Base-by-base conservation (phyloP, 2,797 vertebrate genomes). In the Stomatorhinus walkeri region DNA sequence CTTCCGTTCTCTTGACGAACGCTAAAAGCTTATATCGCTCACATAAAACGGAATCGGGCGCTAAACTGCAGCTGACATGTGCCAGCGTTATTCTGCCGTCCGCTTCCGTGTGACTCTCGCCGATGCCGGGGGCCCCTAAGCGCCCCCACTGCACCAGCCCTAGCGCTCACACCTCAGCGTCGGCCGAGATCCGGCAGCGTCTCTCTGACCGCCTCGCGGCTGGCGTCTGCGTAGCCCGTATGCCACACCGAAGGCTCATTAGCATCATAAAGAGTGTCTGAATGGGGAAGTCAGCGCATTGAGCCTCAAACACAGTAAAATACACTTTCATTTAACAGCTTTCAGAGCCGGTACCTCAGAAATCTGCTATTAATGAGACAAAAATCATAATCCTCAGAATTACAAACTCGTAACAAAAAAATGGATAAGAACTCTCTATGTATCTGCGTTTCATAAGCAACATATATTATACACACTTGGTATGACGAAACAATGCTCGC, bases 381-480 rank as follows among this genome's bases (percentile, higher is more conserved):
- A 54, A 54, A 52, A 49, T 85, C 51, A 85, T 32, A 49, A 85
- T 85, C 5, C 84, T 54, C 24, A 54, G 51, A 85, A 85, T 49
- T 54, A 36, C 28, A 54, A 85, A 85, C 46, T 10, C 19, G 28
- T 12, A 85, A 85, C 8, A 51, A 40, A 83, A 84, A 49, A 85
- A 28, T 24, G n/a, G 10, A 51, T 24, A 24, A 52, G 86, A 68
- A 85, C 72, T 85, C 49, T 4, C 32, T 5, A 16, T 76, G 68
- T 19, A 48, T 56, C 46, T 88, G 87, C 76, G 81, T 89, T 88
- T 81, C 54, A 52, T 46, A 56, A 51, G 12, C 89, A 52, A 56
- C 43, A 51, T 88, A 87, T 84, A 19, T 14, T 19, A 19, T 40
- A 76, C 40, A 76, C 68, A 19, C 32, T 76, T 14, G 28, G 32